Evolutionary conservation across 2,113 vertebrate genomes (phyloP).

Genomic region (Macrotis lagotis): DNA sequence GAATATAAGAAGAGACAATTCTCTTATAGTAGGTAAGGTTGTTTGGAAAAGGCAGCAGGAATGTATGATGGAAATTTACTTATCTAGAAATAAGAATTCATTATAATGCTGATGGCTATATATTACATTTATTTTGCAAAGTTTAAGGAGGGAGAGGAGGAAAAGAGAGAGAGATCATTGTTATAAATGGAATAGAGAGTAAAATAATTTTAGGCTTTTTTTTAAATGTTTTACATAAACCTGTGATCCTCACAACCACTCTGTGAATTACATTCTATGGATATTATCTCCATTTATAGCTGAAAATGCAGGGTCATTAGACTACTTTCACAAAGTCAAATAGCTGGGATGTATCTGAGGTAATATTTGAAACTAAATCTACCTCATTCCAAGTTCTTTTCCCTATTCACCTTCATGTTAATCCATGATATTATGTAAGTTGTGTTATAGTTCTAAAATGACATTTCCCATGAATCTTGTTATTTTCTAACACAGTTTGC

Average conservation of each 20-base stretch:
- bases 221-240: not conserved
- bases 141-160: not conserved
- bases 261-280: not conserved
- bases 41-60: not conserved
- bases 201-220: not conserved
- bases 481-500: constrained; percentile 2
- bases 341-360: not conserved
- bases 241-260: not conserved
- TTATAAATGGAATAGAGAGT: not conserved
- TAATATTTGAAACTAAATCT: not conserved
- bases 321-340: not conserved
- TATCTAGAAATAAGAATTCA: not conserved
- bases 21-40: not conserved
- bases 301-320: not conserved
- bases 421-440: not conserved
- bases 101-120: not conserved
- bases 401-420: not conserved
- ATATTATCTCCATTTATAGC: not conserved
- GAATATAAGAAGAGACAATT: not conserved
- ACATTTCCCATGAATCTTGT: not conserved
- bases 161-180: not conserved
- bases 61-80: no score
- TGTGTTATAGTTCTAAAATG: not conserved
- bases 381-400: not conserved
- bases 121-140: not conserved